Evolutionary conservation across 2,113 vertebrate genomes (phyloP).

Genomic region (Atrichornis clamosus): DNA sequence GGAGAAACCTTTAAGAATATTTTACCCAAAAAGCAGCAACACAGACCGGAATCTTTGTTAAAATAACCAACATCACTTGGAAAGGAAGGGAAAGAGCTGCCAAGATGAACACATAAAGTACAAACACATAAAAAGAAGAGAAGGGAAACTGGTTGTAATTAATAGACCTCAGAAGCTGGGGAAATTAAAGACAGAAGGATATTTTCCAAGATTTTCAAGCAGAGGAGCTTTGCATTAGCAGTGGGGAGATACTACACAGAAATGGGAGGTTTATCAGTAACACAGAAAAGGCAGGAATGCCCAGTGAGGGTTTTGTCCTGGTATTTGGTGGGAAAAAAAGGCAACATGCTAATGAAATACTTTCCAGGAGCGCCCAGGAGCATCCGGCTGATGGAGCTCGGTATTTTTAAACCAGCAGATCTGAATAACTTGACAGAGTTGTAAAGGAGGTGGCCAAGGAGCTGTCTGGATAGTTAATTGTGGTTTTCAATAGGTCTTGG

Average conservation of each 20-base stretch:
- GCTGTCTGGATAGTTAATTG: background rate
- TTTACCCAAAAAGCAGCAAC: background rate
- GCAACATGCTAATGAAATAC: background rate
- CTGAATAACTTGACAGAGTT: background rate
- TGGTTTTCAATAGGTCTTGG: background rate
- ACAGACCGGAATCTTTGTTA: background rate
- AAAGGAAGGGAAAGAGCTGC: background rate
- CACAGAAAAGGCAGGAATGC: background rate
- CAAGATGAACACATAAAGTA: background rate
- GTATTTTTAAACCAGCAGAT: background rate
- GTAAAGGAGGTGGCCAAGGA: background rate
- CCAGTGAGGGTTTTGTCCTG: background rate
- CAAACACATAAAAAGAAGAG: background rate
- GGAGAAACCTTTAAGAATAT: background rate
- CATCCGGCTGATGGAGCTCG: background rate
- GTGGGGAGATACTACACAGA: rapidly evolving
- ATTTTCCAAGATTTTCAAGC: background rate
- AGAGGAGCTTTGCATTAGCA: background rate
- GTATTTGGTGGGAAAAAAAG: background rate
- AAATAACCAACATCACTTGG: background rate
- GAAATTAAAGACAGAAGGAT: background rate
- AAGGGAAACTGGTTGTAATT: background rate
- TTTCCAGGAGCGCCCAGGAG: background rate
- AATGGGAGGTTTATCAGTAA: background rate
- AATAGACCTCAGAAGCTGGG: background rate